These are phyloP conservation scores for Aegypius monachus DNA, from an alignment of 2,113 vertebrate species.

Conservation along the genomic window DNA sequence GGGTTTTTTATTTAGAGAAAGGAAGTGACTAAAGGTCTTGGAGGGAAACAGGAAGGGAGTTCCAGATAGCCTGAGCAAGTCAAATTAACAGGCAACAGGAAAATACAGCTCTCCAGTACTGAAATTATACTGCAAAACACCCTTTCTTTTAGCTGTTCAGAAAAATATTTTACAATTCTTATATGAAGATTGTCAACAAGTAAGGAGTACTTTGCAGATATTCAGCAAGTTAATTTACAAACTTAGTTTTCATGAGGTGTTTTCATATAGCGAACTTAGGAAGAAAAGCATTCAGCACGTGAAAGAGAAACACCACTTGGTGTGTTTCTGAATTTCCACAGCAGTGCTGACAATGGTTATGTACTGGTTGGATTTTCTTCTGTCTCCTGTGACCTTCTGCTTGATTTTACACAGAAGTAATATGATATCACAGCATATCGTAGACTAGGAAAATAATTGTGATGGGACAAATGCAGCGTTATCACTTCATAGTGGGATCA, in stretches of 20 bases:
- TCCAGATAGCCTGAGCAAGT: conserved; percentile 7
- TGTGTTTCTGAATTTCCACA: background rate
- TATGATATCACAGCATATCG: background rate
- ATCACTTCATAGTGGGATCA: background rate
- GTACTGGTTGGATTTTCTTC: background rate
- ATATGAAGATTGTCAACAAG: background rate
- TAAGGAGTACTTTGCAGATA: background rate
- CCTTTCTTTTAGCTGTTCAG: background rate
- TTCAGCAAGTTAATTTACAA: background rate
- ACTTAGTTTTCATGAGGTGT: background rate
- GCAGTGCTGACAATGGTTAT: background rate
- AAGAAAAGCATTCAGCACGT: background rate
- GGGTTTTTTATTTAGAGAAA: conserved; percentile 7
- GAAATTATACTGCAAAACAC: background rate
- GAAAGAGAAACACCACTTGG: background rate
- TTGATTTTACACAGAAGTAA: background rate
- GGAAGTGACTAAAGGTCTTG: conserved; percentile 55
- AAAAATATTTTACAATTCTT: background rate
- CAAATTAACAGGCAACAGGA: background rate
- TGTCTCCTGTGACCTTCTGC: background rate
- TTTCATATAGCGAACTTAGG: background rate
- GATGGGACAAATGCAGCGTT: background rate
- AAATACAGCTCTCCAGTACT: background rate
- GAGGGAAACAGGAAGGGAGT: conserved; percentile 49
- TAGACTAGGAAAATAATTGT: background rate